Evolutionary conservation across 2,113 vertebrate species (phyloP).

Genomic region (Tenrec ecaudatus): DNA sequence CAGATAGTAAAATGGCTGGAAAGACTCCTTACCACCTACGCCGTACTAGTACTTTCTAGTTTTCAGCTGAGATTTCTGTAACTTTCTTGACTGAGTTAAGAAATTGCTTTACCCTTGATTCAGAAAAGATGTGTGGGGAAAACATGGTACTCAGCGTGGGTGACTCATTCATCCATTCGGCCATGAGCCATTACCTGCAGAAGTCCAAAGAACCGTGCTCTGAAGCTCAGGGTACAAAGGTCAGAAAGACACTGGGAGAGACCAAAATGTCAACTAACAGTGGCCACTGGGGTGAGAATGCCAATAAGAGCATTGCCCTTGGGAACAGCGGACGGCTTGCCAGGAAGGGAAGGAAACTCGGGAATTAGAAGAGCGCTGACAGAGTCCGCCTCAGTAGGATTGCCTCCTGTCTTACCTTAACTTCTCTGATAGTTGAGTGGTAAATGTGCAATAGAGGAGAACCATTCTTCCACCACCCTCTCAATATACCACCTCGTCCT

Average conservation of each 20-base stretch:
- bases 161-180: not conserved
- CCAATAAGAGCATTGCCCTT: not conserved
- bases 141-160: not conserved
- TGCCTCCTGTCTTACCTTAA: not conserved
- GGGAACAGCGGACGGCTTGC: not conserved
- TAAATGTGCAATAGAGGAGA: slow-evolving; percentile 43
- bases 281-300: not conserved
- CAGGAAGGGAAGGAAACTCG: not conserved
- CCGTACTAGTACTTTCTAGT: not conserved
- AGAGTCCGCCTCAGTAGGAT: slow-evolving; percentile 21
- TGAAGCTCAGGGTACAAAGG: not conserved
- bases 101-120: not conserved
- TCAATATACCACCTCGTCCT: slow-evolving; percentile 1
- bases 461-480: slow-evolving; percentile 47
- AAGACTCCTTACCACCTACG: not conserved
- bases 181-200: not conserved
- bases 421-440: slow-evolving; percentile 34
- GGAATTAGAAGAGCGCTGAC: not conserved
- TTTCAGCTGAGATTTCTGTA: slow-evolving; percentile 1
- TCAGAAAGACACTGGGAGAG: not conserved
- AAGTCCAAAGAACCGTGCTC: not conserved
- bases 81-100: slow-evolving; percentile 7
- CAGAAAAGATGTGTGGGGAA: not conserved
- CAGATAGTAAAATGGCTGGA: not conserved
- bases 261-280: not conserved